Evolutionary conservation across 2,888 invertebrate genomes (phyloP).

Genomic region (Deilephila elpenor): DNA sequence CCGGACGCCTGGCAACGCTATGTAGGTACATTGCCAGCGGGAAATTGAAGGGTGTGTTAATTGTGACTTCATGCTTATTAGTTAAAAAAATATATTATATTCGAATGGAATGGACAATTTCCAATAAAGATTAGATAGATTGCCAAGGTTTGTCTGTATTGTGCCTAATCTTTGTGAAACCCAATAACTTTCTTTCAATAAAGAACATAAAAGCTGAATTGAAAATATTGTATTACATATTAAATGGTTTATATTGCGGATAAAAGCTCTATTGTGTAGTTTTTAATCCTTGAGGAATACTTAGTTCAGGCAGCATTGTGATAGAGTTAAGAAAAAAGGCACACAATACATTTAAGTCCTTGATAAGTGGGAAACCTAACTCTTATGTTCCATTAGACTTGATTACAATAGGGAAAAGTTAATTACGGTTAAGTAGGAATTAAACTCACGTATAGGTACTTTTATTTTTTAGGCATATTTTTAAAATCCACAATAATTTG

Average conservation of each 20-base stretch:
- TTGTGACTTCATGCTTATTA: background rate
- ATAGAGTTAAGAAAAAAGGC: background rate
- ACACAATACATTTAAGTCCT: constrained; percentile 10
- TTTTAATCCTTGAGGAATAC: background rate
- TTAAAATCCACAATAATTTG: no score
- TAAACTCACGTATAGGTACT: background rate
- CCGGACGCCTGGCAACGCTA: no score
- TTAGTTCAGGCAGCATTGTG: background rate
- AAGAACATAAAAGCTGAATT: background rate
- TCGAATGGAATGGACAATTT: background rate
- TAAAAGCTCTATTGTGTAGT: background rate
- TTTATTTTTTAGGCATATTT: no score
- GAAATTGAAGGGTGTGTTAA: background rate
- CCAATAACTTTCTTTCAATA: background rate
- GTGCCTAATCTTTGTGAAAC: background rate
- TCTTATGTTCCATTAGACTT: background rate
- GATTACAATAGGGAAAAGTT: background rate
- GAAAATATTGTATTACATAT: background rate
- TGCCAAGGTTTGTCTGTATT: background rate
- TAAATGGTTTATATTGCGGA: background rate
- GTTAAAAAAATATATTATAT: background rate
- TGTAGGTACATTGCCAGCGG: no score
- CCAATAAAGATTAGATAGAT: background rate
- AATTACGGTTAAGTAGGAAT: background rate
- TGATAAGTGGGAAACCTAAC: background rate